phyloP scores from a whole-genome alignment of 2,888 invertebrate species.

The Nymphalis c-album region DNA sequence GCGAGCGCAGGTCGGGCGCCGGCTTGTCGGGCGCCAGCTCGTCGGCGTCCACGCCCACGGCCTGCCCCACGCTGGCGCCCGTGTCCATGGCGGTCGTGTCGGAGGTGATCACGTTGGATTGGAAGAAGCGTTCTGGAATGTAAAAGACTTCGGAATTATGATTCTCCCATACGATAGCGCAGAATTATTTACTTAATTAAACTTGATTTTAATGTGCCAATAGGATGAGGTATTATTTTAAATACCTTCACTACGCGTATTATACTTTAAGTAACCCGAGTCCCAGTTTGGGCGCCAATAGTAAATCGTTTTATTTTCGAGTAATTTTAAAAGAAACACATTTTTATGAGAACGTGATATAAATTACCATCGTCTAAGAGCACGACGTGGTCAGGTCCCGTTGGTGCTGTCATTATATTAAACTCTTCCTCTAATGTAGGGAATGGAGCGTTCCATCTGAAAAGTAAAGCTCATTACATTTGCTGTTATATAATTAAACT shows the following conservation, averaged over 20 bases:
- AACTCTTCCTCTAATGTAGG: conserved; percentile 96
- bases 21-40: conserved; percentile 74
- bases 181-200: neutral
- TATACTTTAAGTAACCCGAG: neutral
- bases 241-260: no score
- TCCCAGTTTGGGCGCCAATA: conserved; percentile 26
- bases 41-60: conserved; percentile 60
- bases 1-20: conserved; percentile 72
- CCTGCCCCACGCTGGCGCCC: conserved; percentile 55
- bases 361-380: conserved; percentile 89
- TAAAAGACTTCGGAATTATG: conserved; percentile 42
- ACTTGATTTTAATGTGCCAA: neutral
- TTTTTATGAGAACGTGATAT: neutral
- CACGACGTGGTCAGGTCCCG: conserved; percentile 85
- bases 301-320: neutral
- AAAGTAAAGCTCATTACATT: conserved; percentile 19
- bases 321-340: neutral
- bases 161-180: conserved; percentile 31
- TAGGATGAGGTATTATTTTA: no score
- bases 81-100: conserved; percentile 82
- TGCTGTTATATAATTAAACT: neutral
- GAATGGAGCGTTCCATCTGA: conserved; percentile 94
- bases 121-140: conserved; percentile 83
- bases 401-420: conserved; percentile 91
- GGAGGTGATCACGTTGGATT: conserved; percentile 81